Conservation (phyloP, 1,140 invertebrate species). For the Pectinophora gossypiella region DNA sequence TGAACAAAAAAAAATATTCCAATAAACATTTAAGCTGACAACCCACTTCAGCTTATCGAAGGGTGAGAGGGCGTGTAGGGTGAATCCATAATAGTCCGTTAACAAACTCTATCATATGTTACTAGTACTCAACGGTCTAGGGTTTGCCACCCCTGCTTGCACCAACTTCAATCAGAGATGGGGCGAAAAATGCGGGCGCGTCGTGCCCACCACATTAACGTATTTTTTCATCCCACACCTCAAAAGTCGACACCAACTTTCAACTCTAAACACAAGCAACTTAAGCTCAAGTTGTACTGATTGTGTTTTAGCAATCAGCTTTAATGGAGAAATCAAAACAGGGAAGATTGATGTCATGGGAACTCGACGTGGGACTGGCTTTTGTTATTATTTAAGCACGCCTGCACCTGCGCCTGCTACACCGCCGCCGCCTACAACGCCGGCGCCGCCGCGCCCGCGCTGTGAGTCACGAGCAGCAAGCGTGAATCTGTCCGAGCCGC, state of each 20-base stretch:
- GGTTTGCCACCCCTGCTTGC: conserved; percentile 27
- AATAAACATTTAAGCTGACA: too few species aligned
- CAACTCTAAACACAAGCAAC: conserved; percentile 2
- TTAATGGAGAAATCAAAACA: conserved; percentile 59
- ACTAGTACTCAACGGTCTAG: conserved; percentile 23
- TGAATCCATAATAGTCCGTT: conserved; percentile 21
- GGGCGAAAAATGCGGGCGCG: conserved; percentile 57
- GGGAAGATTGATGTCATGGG: conserved; percentile 61
- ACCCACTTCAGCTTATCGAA: too few species aligned
- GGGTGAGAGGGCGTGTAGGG: neutral
- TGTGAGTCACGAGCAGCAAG: too few species aligned
- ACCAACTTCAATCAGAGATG: conserved; percentile 28
- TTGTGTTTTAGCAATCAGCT: conserved; percentile 37
- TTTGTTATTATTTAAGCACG: too few species aligned
- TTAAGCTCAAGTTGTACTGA: conserved; percentile 12
- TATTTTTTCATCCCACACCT: conserved; percentile 21
- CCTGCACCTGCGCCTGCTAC: too few species aligned
- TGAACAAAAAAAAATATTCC: too few species aligned
- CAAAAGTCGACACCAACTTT: conserved; percentile 3
- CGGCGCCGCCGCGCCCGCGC: too few species aligned
- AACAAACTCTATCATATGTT: conserved; percentile 46
- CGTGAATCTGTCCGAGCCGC: too few species aligned
- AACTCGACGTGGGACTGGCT: conserved; percentile 40
- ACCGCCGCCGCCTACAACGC: too few species aligned
- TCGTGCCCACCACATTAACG: conserved; percentile 19